phyloP scores from a whole-genome alignment of 1,140 invertebrate species.

The Drosophila burlai region DNA sequence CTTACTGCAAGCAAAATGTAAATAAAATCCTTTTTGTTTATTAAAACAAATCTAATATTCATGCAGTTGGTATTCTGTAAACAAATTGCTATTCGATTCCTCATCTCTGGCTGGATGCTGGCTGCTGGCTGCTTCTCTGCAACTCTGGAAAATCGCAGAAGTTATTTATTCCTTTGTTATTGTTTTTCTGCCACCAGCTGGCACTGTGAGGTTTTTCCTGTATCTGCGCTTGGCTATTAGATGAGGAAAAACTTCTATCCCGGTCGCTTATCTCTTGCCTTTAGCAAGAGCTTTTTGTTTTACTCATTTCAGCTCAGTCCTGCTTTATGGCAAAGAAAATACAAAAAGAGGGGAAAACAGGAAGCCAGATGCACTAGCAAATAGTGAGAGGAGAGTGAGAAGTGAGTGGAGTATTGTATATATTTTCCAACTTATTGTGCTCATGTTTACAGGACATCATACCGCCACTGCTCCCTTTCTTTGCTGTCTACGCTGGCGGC shows the following conservation, averaged over 20 bases:
- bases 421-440: slow-evolving; percentile 77
- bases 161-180: slow-evolving; percentile 51
- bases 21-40: slow-evolving; percentile 2
- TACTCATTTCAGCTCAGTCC: slow-evolving; percentile 10
- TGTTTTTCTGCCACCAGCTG: slow-evolving; percentile 50
- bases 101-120: background rate
- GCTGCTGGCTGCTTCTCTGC: background rate
- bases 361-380: slow-evolving; percentile 16
- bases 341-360: slow-evolving; percentile 6
- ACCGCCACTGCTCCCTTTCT: background rate
- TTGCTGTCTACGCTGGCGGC: slow-evolving; percentile 38
- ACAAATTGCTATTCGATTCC: slow-evolving; percentile 27
- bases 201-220: slow-evolving; percentile 30
- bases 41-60: slow-evolving; percentile 18
- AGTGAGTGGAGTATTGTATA: slow-evolving; percentile 58
- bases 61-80: slow-evolving; percentile 20
- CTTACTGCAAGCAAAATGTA: background rate
- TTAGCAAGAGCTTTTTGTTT: slow-evolving; percentile 30
- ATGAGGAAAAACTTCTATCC: slow-evolving; percentile 29
- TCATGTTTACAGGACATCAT: slow-evolving; percentile 64
- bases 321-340: slow-evolving; percentile 32
- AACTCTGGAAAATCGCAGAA: slow-evolving; percentile 24
- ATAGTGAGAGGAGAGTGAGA: background rate
- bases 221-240: slow-evolving; percentile 37
- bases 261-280: slow-evolving; percentile 18